Percentiles rank a stretch among this genome's conserved stretches.
Conservation (phyloP, 1,140 invertebrate genomes). For the Popillia japonica region DNA sequence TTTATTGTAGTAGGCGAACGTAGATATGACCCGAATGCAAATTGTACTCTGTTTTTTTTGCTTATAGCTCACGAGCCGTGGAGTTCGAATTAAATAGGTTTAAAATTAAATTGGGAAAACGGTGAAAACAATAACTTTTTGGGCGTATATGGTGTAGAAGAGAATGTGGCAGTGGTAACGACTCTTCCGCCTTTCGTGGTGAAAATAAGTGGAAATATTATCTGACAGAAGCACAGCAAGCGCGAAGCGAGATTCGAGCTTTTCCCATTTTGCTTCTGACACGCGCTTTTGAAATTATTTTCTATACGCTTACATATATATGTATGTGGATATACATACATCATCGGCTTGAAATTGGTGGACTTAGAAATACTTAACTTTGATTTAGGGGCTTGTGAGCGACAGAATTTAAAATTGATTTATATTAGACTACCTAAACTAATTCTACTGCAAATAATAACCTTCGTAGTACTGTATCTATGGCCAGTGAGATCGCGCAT, state of each 20-base stretch:
- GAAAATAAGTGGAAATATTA: too few relatives aligned
- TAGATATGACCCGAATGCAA: not conserved
- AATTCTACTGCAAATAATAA: too few relatives aligned
- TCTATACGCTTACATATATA: too few relatives aligned
- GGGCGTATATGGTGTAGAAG: not conserved
- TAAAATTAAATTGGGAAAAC: not conserved
- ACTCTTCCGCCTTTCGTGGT: not conserved
- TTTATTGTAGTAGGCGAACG: not conserved
- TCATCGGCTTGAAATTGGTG: not conserved
- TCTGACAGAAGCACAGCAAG: not conserved
- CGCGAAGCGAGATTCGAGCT: not conserved
- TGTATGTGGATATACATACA: too few relatives aligned
- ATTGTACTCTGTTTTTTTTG: not conserved
- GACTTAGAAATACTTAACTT: not conserved
- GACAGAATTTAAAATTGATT: not conserved
- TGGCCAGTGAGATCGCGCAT: too few relatives aligned
- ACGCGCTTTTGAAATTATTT: not conserved
- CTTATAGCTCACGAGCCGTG: not conserved
- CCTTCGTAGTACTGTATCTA: too few relatives aligned
- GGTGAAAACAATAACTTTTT: not conserved
- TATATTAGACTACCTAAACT: too few relatives aligned
- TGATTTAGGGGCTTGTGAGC: not conserved
- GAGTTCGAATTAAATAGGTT: not conserved
- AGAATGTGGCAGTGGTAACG: not conserved
- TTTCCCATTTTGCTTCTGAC: not conserved